phyloP scores from a whole-genome alignment of 2,113 vertebrate species.

The Nycticryphes semicollaris region DNA sequence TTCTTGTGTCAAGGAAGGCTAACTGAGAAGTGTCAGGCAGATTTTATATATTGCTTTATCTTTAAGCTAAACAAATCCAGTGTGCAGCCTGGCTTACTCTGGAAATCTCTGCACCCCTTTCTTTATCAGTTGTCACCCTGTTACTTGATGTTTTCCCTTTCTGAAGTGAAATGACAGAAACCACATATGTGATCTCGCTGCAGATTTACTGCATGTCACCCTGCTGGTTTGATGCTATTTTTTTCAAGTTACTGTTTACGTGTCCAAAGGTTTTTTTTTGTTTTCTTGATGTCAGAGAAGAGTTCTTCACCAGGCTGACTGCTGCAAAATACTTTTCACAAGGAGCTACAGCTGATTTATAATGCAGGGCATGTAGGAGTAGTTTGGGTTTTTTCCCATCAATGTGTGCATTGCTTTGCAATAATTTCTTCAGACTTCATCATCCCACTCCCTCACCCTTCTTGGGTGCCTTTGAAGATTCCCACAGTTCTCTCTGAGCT shows the following conservation, averaged over 20 bases:
- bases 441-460: not conserved
- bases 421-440: not conserved
- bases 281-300: not conserved
- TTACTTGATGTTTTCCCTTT: not conserved
- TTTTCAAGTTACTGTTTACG: not conserved
- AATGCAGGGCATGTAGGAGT: not conserved
- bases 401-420: not conserved
- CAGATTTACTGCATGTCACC: not conserved
- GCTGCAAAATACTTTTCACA: not conserved
- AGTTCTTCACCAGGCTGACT: not conserved
- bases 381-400: not conserved
- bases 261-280: not conserved
- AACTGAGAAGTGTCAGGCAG: constrained; percentile 10
- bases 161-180: not conserved
- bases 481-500: not conserved
- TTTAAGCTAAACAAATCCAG: constrained; percentile 4
- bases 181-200: not conserved
- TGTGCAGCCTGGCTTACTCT: not conserved
- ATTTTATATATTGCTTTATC: constrained; percentile 14
- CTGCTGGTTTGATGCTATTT: not conserved
- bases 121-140: not conserved
- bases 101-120: constrained; percentile 2
- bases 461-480: not conserved
- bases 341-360: not conserved
- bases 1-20: not conserved